Percentiles rank a stretch among this genome's conserved stretches.
Evolutionary conservation across 2,113 vertebrate genomes (phyloP).

Genomic region (Phylloscopus trochilus): DNA sequence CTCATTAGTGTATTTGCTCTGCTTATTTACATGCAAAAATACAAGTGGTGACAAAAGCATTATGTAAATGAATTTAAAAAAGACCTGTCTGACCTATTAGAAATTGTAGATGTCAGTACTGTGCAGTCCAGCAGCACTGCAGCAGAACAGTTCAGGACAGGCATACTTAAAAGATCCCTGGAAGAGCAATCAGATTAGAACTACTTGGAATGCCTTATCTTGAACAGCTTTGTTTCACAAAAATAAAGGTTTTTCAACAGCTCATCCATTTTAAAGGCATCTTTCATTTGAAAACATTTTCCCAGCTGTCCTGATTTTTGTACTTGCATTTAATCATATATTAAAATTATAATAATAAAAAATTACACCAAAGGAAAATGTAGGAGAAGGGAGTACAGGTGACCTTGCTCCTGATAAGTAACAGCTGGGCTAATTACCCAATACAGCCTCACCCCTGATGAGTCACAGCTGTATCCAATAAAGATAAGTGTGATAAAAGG

Average conservation of each 20-base stretch:
- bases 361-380: not conserved
- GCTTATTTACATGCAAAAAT: not conserved
- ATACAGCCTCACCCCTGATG: not conserved
- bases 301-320: not conserved
- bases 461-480: not conserved
- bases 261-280: not conserved
- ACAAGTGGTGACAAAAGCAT: not conserved
- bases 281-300: not conserved
- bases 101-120: not conserved
- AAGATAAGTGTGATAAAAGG: not conserved
- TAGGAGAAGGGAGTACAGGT: not conserved
- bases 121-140: not conserved
- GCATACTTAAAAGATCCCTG: not conserved
- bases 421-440: not conserved
- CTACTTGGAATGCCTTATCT: not conserved
- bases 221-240: not conserved
- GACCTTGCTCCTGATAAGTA: not conserved
- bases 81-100: fast-evolving
- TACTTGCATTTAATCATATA: not conserved
- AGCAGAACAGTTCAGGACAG: not conserved
- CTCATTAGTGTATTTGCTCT: not conserved
- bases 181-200: not conserved
- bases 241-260: not conserved
- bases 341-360: not conserved
- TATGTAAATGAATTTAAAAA: not conserved